Percentiles rank a stretch among this genome's conserved stretches.
Evolutionary conservation across 2,888 invertebrate species (phyloP).

Genomic region (Lacanobia oleracea): DNA sequence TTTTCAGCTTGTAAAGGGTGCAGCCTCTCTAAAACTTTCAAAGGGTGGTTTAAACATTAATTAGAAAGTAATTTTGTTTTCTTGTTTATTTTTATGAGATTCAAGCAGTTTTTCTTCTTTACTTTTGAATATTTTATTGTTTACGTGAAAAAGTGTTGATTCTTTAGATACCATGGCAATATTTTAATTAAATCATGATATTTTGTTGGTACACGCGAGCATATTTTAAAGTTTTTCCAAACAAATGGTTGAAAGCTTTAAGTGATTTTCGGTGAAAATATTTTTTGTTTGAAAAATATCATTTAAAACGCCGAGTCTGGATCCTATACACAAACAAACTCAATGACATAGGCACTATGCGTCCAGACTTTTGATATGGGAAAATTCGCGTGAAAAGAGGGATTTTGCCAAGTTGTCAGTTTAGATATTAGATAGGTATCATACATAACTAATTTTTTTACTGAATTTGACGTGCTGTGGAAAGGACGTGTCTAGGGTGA

Average conservation of each 20-base stretch:
- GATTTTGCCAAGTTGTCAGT: background rate
- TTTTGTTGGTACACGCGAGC: background rate
- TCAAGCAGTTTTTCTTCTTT: background rate
- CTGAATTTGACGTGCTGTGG: background rate
- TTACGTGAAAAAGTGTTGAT: background rate
- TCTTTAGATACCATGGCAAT: background rate
- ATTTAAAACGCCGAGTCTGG: background rate
- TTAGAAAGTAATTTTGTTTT: background rate
- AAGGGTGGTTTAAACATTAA: conserved; percentile 33
- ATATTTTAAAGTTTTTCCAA: background rate
- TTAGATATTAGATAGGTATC: background rate
- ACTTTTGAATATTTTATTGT: background rate
- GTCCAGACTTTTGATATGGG: background rate
- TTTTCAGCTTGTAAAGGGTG: conserved; percentile 19
- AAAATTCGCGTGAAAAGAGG: background rate
- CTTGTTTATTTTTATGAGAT: background rate
- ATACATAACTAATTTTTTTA: background rate
- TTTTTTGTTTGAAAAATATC: background rate
- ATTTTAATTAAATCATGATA: background rate
- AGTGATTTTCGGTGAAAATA: background rate
- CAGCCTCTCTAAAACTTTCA: conserved; percentile 45
- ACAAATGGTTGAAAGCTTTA: background rate
- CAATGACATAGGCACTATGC: background rate
- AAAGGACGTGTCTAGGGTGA: background rate
- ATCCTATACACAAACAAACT: background rate